A percentile compares a stretch with the other conserved stretches of the same genome.
These are phyloP conservation scores for Paragorgia papillata DNA, from an alignment of 92 coral and sea anemone genomes.

Conservation along the genomic window DNA sequence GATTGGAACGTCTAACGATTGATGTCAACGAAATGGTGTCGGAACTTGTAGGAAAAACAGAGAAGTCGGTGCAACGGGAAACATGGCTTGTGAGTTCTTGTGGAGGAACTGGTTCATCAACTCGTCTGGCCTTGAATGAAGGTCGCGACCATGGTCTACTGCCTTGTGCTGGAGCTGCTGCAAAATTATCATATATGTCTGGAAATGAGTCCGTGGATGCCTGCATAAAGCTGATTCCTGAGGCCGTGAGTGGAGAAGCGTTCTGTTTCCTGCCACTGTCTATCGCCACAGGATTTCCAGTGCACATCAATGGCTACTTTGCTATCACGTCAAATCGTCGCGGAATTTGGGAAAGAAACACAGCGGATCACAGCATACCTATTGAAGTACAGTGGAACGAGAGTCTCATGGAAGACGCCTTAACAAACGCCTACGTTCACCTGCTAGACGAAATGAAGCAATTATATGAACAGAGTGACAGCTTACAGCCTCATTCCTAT, in stretches of 20 bases:
- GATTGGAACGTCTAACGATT: background rate
- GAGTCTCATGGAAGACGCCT: no score
- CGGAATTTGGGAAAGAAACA: slow-evolving; percentile 74
- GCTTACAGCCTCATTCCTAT: slow-evolving; percentile 58
- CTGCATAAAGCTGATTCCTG: slow-evolving; percentile 66
- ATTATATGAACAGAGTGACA: slow-evolving; percentile 59
- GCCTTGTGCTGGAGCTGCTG: slow-evolving; percentile 64
- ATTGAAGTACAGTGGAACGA: slow-evolving; percentile 93
- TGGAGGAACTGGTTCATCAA: slow-evolving; percentile 49
- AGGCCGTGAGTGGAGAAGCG: slow-evolving; percentile 64
- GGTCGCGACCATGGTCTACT: slow-evolving; percentile 60
- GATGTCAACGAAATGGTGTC: background rate
- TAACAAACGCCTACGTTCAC: slow-evolving; percentile 77
- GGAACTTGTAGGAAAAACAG: slow-evolving; percentile 12
- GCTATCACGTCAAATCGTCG: slow-evolving; percentile 81
- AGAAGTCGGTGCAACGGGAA: slow-evolving; percentile 44
- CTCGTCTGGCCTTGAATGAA: slow-evolving; percentile 64
- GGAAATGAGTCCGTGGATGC: background rate
- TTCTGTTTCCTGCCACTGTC: slow-evolving; percentile 74
- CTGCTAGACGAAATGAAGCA: slow-evolving; percentile 51
- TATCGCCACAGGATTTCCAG: slow-evolving; percentile 72
- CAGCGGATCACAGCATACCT: no score
- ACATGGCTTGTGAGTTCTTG: slow-evolving; percentile 68
- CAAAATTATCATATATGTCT: slow-evolving; percentile 7
- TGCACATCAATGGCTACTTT: slow-evolving; percentile 73